These are phyloP conservation scores for Pentamera pediparva DNA, from an alignment of 53 echinoderm and acorn worm genomes.

Conservation along the genomic window DNA sequence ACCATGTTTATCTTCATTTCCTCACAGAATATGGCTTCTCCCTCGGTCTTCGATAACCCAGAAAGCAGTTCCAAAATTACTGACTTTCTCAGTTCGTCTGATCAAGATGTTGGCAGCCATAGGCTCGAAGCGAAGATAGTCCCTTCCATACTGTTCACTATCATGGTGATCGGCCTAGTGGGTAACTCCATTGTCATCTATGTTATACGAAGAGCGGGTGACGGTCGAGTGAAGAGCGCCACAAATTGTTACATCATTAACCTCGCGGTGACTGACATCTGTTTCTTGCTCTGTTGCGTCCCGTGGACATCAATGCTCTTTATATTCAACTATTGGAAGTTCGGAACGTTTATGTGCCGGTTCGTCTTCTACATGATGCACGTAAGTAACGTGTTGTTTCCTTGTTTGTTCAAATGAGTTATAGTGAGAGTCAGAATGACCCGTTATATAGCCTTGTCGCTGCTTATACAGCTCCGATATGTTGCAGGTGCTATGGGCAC, in stretches of 20 bases:
- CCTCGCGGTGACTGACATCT: slow-evolving; percentile 71
- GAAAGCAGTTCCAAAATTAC: no score
- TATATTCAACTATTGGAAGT: slow-evolving; percentile 34
- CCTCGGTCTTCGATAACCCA: no score
- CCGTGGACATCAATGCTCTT: slow-evolving; percentile 62
- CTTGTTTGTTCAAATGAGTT: no score
- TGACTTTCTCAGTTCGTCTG: no score
- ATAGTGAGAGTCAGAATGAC: no score
- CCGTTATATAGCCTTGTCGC: no score
- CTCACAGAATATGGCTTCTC: no score
- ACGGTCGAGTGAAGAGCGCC: slow-evolving; percentile 52
- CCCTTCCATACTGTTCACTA: slow-evolving; percentile 5
- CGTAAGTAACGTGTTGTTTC: no score
- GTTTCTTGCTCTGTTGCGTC: slow-evolving; percentile 60
- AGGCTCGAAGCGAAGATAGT: neutral
- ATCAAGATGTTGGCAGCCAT: no score
- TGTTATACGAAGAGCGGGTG: slow-evolving; percentile 46
- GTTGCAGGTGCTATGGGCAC: no score
- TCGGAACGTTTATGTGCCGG: slow-evolving; percentile 72
- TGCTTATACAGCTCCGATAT: no score
- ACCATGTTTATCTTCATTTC: no score
- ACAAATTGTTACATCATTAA: slow-evolving; percentile 87
- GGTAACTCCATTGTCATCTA: slow-evolving; percentile 66
- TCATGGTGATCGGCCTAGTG: slow-evolving; percentile 45
- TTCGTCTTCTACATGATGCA: slow-evolving; percentile 65